Percentiles rank a stretch among this genome's conserved stretches.
Evolutionary conservation across 2,113 vertebrate species (phyloP).

Genomic region (Alectura lathami): DNA sequence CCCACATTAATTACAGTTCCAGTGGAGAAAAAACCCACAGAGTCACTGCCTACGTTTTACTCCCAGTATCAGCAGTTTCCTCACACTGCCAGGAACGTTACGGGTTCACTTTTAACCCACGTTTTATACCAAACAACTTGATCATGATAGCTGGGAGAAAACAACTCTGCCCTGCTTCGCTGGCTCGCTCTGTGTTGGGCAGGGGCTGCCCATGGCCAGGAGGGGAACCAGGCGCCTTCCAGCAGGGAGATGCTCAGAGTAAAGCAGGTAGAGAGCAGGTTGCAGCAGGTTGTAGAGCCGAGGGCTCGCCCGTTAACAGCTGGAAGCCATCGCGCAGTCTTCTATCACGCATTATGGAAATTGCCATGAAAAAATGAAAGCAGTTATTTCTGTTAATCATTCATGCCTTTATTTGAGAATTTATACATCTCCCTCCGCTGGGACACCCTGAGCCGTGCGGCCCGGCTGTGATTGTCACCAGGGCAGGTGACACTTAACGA

Average conservation of each 20-base stretch:
- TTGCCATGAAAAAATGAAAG: neutral
- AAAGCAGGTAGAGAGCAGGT: neutral
- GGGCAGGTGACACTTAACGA: too few species aligned
- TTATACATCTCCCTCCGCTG: too few species aligned
- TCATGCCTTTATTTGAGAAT: too few species aligned
- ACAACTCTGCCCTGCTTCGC: neutral
- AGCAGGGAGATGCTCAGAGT: neutral
- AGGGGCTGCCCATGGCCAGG: too few species aligned
- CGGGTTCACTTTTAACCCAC: constrained; percentile 48
- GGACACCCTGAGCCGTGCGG: too few species aligned
- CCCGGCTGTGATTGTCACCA: too few species aligned
- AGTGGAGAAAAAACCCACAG: constrained; percentile 28
- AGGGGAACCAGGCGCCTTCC: neutral
- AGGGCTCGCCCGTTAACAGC: neutral
- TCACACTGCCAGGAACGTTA: constrained; percentile 37
- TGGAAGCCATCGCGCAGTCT: neutral
- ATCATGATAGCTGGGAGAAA: constrained; percentile 33
- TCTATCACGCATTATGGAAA: neutral
- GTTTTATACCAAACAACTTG: constrained; percentile 56
- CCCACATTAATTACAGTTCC: constrained; percentile 68
- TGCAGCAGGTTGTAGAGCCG: too few species aligned
- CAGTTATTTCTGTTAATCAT: constrained; percentile 2
- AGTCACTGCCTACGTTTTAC: constrained; percentile 54
- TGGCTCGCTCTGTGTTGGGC: neutral
- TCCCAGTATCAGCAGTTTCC: constrained; percentile 46